phyloP scores from a whole-genome alignment of 2,888 invertebrate genomes.

The Hypselothyrea guttata region DNA sequence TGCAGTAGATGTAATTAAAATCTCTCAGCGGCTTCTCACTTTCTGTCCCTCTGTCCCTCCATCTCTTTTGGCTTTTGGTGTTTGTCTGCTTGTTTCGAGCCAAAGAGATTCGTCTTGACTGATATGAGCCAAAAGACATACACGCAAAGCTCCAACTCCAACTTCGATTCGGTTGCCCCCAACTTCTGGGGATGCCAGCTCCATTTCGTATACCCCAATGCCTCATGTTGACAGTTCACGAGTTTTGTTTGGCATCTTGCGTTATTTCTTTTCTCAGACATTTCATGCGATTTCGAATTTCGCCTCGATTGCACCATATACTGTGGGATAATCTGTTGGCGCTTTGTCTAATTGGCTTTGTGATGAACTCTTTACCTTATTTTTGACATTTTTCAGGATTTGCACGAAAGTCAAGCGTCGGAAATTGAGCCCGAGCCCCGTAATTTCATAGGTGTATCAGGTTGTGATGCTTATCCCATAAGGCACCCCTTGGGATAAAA shows the following conservation, averaged over 20 bases:
- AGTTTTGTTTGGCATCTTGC: slow-evolving; percentile 59
- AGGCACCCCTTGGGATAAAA: too few relatives aligned
- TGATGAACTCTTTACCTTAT: slow-evolving; percentile 18
- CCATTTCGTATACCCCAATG: slow-evolving; percentile 12
- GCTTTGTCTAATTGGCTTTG: slow-evolving; percentile 53
- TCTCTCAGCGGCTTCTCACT: slow-evolving; percentile 70
- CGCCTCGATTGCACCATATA: neutral
- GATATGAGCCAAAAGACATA: slow-evolving; percentile 69
- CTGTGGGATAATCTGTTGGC: slow-evolving; percentile 34
- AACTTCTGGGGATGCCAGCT: too few relatives aligned
- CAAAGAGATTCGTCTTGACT: slow-evolving; percentile 70
- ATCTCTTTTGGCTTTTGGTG: slow-evolving; percentile 34
- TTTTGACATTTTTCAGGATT: too few relatives aligned
- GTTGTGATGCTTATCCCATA: too few relatives aligned
- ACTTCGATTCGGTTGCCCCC: neutral
- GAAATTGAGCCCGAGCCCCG: too few relatives aligned
- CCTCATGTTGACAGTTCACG: slow-evolving; percentile 70
- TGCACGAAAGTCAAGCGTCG: too few relatives aligned
- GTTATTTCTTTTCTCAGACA: slow-evolving; percentile 48
- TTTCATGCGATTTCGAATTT: slow-evolving; percentile 10
- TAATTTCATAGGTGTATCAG: too few relatives aligned
- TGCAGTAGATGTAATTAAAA: slow-evolving; percentile 79
- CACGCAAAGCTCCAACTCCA: slow-evolving; percentile 61
- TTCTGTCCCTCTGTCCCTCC: slow-evolving; percentile 27
- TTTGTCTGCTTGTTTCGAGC: slow-evolving; percentile 58